Base-by-base conservation (phyloP, 1,140 invertebrate species). In the Lordiphosa mommai region DNA sequence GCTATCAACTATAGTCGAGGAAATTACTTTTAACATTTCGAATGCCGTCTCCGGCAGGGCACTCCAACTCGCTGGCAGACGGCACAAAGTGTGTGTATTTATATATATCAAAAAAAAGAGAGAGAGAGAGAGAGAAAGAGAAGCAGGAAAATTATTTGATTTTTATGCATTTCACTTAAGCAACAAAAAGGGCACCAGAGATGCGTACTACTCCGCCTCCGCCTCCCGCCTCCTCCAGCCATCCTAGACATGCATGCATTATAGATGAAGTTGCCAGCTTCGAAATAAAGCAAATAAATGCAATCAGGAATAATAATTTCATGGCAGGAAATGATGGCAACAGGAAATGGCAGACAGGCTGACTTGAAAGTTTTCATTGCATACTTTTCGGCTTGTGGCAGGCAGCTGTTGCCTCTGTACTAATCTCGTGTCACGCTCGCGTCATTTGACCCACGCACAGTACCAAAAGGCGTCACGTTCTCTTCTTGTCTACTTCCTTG, bases 11-110 rank as follows among this genome's bases (percentile, higher is more conserved):
- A 82, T 70, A 67, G 76, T 82, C 51, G 48, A 68, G 76, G 76
- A 80, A 82, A 80, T 80, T 80, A 80, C 76, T 80, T 80, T 82
- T 73, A 82, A 76, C 76, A 82, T 80, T 80, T 80, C 65, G 60
- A 73, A 70, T 82, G 67, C 50, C 44, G 52, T 57, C 65, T 55
- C 49, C 49, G 40, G 57, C 23, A 41, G 30, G 20, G 37, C 23
- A 5, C 36, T 20, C 10, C 8, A 10, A 7, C 10, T 27, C 53
- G 51, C 48, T 50, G 37, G 37, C 49, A 64, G 52, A 36, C 49
- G 29, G 65, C 53, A 71, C 56, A 73, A 61, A 79, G 60, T 80
- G 16, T 17, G 3, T 69, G 70, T 80, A 66, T 70, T 59, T 74
- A 61, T 80, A 61, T 69, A 56, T 51, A 43, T 50, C 32, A 40